A percentile compares a stretch with the other conserved stretches of the same genome.
Evolutionary conservation across 2,797 vertebrate species (phyloP).

Genomic region (Coreius guichenoti): DNA sequence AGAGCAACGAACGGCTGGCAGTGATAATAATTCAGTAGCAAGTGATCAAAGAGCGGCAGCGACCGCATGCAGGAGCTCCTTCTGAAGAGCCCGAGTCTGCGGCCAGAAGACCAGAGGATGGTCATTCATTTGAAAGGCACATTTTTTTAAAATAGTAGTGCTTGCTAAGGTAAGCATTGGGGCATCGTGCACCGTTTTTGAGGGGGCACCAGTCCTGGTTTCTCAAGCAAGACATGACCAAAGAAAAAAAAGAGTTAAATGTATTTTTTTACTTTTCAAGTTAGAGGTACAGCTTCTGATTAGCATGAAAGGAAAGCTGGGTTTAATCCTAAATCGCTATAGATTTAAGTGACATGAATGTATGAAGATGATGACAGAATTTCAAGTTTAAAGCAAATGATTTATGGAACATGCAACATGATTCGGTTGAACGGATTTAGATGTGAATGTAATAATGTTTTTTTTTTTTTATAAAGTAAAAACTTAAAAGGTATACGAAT

Average conservation of each 20-base stretch:
- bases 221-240: not conserved
- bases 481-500: not conserved
- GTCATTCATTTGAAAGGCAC: conserved; percentile 49
- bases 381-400: not conserved
- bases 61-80: conserved; percentile 2
- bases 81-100: conserved; percentile 9
- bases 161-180: not conserved
- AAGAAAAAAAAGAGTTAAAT: no score
- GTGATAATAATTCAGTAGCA: conserved; percentile 59
- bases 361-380: not conserved
- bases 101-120: conserved; percentile 31
- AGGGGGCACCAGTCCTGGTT: not conserved
- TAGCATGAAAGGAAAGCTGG: not conserved
- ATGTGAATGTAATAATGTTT: not conserved
- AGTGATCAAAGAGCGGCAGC: conserved; percentile 53
- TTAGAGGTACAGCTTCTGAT: not conserved
- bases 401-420: not conserved
- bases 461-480: not conserved
- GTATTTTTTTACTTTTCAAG: not conserved
- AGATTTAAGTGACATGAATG: not conserved
- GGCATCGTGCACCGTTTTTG: not conserved
- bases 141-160: conserved; percentile 7
- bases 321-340: not conserved
- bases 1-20: conserved; percentile 56
- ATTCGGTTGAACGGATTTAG: not conserved